Base-by-base conservation (phyloP, 92 coral and sea anemone genomes). In the Montipora capitata region DNA sequence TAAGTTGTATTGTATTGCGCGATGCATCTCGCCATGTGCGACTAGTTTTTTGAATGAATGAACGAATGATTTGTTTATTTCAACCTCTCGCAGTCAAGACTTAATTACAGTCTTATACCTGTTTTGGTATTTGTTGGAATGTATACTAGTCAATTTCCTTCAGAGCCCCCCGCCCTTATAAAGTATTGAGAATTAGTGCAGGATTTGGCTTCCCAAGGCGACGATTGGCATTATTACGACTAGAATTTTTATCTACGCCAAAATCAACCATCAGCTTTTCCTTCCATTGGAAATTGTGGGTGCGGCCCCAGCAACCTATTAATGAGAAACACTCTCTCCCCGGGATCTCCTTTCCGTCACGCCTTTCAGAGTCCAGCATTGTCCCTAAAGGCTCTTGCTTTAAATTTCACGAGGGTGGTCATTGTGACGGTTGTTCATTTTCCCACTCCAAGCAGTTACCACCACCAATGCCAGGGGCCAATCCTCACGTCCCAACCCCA, bases 81-180 rank as follows among this genome's bases (percentile, higher is more conserved):
- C n/a, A n/a, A n/a, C n/a, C n/a, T n/a, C n/a, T n/a, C n/a, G n/a
- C n/a, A n/a, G n/a, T n/a, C n/a, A n/a, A n/a, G n/a, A n/a, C n/a
- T n/a, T 91, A 45, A 80, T 91, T 85, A 90, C 86, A 4, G 90
- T 76, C 5, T 67, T 85, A 16, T 91, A 86, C 57, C 17, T 79
- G 65, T 43, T 91, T 40, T 83, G 91, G 38, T 18, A 42, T 72
- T 87, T 85, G 90, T 87, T 91, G 57, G n/a, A n/a, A n/a, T n/a
- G n/a, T n/a, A n/a, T n/a, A n/a, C n/a, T n/a, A n/a, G n/a, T n/a
- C n/a, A n/a, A n/a, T n/a, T n/a, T n/a, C n/a, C n/a, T n/a, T n/a
- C n/a, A n/a, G n/a, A n/a, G n/a, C n/a, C n/a, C n/a, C 88, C 93
- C 15, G 80, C 84, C 79, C 79, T 85, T 52, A 90, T 90, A 87